Percentiles rank a stretch among this genome's conserved stretches.
phyloP scores from a whole-genome alignment of 2,797 vertebrate species.

The Poeciliopsis paucimaculata region DNA sequence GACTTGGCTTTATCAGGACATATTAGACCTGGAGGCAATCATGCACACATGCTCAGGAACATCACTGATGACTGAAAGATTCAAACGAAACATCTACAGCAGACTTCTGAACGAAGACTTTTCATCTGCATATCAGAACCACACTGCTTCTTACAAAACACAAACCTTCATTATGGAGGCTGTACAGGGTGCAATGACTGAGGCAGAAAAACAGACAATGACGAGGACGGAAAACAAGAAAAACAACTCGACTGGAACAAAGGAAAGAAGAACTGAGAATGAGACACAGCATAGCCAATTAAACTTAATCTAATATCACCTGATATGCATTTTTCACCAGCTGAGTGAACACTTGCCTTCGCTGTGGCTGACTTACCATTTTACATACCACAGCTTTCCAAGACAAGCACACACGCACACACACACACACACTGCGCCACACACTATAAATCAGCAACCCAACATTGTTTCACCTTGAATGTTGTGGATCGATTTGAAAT shows the following conservation, averaged over 20 bases:
- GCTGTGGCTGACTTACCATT: slow-evolving; percentile 34
- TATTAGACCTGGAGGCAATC: slow-evolving; percentile 31
- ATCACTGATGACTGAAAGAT: slow-evolving; percentile 31
- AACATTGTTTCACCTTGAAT: slow-evolving; percentile 70
- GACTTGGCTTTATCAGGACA: slow-evolving; percentile 31
- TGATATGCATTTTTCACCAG: slow-evolving; percentile 51
- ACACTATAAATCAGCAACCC: slow-evolving; percentile 54
- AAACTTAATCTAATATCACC: slow-evolving; percentile 46
- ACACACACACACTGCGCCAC: background rate
- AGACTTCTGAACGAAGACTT: slow-evolving; percentile 12
- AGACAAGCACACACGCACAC: slow-evolving; percentile 13
- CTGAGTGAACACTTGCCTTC: slow-evolving; percentile 35
- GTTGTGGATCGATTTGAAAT: slow-evolving; percentile 53
- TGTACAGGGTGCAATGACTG: background rate
- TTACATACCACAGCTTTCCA: slow-evolving; percentile 37
- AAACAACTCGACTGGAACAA: slow-evolving; percentile 10
- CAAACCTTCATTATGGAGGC: background rate
- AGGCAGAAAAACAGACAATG: slow-evolving; percentile 27
- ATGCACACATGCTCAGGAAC: slow-evolving; percentile 17
- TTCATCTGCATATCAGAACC: slow-evolving; percentile 29
- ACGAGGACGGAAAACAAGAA: background rate
- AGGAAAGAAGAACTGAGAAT: slow-evolving; percentile 20
- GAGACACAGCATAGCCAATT: slow-evolving; percentile 24
- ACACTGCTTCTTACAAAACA: slow-evolving; percentile 32
- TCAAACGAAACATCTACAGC: slow-evolving; percentile 22